These are phyloP conservation scores for Ardeotis arabs DNA, from an alignment of 2,113 vertebrate genomes.

Conservation along the genomic window DNA sequence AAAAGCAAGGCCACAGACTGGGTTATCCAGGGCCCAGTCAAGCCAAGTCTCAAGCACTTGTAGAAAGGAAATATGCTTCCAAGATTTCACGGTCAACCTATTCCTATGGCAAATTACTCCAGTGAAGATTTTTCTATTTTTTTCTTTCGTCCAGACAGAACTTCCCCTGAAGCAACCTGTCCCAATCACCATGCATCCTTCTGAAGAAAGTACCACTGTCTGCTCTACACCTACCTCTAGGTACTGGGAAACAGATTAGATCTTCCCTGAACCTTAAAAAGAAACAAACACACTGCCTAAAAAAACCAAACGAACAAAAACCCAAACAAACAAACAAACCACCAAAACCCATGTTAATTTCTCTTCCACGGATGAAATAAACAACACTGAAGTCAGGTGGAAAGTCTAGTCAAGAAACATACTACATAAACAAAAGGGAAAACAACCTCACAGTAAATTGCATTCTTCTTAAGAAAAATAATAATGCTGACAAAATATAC, in stretches of 20 bases:
- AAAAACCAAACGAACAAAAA: too few species aligned
- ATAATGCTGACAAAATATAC: neutral
- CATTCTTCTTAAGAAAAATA: neutral
- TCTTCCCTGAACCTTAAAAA: neutral
- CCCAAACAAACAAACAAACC: too few species aligned
- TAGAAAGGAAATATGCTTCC: neutral
- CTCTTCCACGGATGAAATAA: neutral
- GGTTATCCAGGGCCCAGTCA: neutral
- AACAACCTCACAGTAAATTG: neutral
- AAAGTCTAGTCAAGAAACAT: neutral
- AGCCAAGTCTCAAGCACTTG: neutral
- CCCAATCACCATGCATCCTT: fast-evolving
- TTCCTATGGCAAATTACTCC: neutral
- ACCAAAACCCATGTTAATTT: neutral
- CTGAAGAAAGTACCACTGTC: fast-evolving
- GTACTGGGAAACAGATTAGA: neutral
- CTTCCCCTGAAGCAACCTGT: neutral
- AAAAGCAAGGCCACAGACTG: neutral
- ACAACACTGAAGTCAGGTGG: neutral
- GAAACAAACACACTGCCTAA: too few species aligned
- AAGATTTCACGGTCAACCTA: fast-evolving
- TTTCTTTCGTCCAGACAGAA: neutral
- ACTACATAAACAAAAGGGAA: neutral
- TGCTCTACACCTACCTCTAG: neutral
- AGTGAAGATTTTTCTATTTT: neutral